Percentiles rank a stretch among this genome's conserved stretches.
Conservation (phyloP, 2,888 invertebrate genomes). For the Flexamia atlantica region DNA sequence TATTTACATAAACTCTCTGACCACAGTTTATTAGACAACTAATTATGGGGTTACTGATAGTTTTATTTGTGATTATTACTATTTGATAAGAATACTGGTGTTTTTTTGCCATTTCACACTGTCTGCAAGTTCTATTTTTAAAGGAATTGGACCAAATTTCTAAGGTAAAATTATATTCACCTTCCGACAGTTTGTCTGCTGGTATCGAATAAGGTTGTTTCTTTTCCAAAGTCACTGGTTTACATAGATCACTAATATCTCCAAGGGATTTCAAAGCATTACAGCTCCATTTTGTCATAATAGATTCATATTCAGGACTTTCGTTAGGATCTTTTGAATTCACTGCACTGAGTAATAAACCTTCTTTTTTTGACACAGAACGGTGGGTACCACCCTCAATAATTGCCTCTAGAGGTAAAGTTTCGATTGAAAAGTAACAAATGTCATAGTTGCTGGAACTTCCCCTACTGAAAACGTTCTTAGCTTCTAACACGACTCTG, state of each 20-base stretch:
- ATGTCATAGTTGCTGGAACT: background rate
- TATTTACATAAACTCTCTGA: background rate
- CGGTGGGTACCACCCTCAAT: background rate
- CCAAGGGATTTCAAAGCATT: background rate
- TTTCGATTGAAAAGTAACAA: background rate
- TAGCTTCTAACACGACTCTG: background rate
- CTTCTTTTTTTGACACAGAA: background rate
- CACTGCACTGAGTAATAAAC: background rate
- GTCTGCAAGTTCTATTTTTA: background rate
- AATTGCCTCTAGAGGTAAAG: background rate
- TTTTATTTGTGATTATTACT: background rate
- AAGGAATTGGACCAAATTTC: background rate
- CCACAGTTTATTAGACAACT: background rate
- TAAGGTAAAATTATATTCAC: conserved; percentile 11
- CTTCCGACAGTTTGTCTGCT: background rate
- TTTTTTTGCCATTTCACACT: background rate
- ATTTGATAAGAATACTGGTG: background rate
- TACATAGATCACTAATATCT: background rate
- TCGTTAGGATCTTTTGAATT: background rate
- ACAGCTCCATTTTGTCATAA: conserved; percentile 12
- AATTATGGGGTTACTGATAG: background rate
- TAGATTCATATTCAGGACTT: background rate
- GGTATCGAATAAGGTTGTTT: background rate
- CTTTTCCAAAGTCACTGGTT: background rate
- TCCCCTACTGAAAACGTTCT: background rate